Evolutionary conservation across 2,113 vertebrate species (phyloP), one percentile per base, ranked within the genome.

Genomic region (Pyxicephalus adspersus): DNA sequence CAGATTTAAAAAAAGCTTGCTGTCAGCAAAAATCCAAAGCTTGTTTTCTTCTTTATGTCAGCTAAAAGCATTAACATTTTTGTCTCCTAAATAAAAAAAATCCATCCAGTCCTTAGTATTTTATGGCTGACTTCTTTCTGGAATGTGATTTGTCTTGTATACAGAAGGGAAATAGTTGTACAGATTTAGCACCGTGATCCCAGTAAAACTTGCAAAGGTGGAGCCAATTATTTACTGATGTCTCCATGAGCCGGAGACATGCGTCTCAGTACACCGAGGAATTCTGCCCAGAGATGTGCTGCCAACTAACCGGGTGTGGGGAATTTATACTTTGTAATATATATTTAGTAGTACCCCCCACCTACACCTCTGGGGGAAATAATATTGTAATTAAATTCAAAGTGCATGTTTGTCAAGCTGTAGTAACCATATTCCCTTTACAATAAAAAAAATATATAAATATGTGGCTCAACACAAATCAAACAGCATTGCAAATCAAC

Each of bases 31-130:
- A 55, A 57, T 58, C 76, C 50, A 28, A 58, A 31, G 17, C 17
- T 29, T 65, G 15, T 31, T 76, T 50, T 76, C 23, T 58, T 63
- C 18, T 64, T 15, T 4, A 51, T 51, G 19, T 51, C 57, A 64
- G 73, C 64, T 63, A 76, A 76, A 76, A 20, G 54, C 73, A 76
- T 76, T 76, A 63, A 26, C n/a, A 38, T 76, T 64, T 76, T 50
- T 63, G 15, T 20, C 73, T 76, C 60, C 18, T 28, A 60, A 74
- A 60, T 38, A 74, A 74, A 29, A 63, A 50, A 64, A 63, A 57
- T 45, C 55, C 61, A 38, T 76, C 50, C 31, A 61, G 9, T 31
- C 63, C 29, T 3, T 18, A 29, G 34, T 28, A 61, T 63, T 76
- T 61, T 64, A 63, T 76, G 73, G 58, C 25, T 63, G 57, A 23